A percentile compares a stretch with the other conserved stretches of the same genome.
phyloP scores from a whole-genome alignment of 2,113 vertebrate genomes.

The Rattus norvegicus region GRCr8 NC_086031.1:69317001-69317500 shows the following conservation, averaged over 20 bases:
- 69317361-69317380: slow-evolving; percentile 47
- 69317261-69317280: slow-evolving; percentile 61
- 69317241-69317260: slow-evolving; percentile 54
- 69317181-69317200: neutral
- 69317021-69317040: neutral
- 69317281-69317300: slow-evolving; percentile 63
- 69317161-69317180: slow-evolving; percentile 19
- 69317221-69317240: slow-evolving; percentile 73
- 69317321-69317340: slow-evolving; percentile 60
- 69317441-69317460: slow-evolving; percentile 63
- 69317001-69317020: neutral
- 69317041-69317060: neutral
- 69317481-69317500: slow-evolving; percentile 28
- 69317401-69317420: slow-evolving; percentile 62
- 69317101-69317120: neutral
- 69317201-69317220: slow-evolving; percentile 57
- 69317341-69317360: slow-evolving; percentile 55
- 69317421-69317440: slow-evolving; percentile 71
- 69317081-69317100: slow-evolving; percentile 48
- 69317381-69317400: slow-evolving; percentile 50
- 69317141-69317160: neutral
- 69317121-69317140: neutral
- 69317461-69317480: slow-evolving; percentile 64
- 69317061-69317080: neutral
- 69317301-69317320: slow-evolving; percentile 45